phyloP scores from a whole-genome alignment of 2,797 vertebrate species.

The Pitangus sulphuratus region DNA sequence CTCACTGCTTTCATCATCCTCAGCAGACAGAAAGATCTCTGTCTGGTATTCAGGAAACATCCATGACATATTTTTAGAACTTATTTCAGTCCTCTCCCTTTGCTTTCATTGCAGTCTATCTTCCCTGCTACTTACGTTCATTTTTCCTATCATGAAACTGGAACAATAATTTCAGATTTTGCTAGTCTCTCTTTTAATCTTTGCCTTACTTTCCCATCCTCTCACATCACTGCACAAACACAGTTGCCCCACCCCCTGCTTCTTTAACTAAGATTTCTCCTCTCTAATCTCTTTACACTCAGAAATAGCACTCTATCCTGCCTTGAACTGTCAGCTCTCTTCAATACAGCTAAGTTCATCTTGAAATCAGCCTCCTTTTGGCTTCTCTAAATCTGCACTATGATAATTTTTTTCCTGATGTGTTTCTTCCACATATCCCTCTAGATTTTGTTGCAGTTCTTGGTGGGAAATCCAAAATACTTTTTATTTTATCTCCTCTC shows the following conservation, averaged over 20 bases:
- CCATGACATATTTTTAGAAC: not conserved
- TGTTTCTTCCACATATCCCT: not conserved
- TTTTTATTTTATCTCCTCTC: not conserved
- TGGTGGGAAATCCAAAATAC: not conserved
- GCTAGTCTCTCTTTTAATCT: not conserved
- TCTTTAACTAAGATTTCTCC: not conserved
- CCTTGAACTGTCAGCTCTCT: constrained; percentile 24
- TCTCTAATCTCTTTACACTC: not conserved
- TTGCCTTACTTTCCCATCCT: not conserved
- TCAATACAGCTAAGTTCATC: not conserved
- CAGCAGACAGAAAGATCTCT: not conserved
- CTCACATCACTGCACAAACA: not conserved
- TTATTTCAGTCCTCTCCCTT: not conserved
- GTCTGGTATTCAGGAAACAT: not conserved
- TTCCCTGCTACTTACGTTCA: not conserved
- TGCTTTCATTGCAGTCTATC: not conserved
- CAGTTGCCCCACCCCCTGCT: not conserved
- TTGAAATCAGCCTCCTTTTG: not conserved
- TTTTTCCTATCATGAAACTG: not conserved
- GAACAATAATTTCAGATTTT: not conserved
- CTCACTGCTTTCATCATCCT: not conserved
- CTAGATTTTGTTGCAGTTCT: not conserved
- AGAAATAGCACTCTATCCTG: not conserved
- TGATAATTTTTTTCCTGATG: not conserved
- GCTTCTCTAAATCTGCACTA: not conserved